phyloP scores from a whole-genome alignment of 2,113 vertebrate species.

The Spheniscus mendiculus region DNA sequence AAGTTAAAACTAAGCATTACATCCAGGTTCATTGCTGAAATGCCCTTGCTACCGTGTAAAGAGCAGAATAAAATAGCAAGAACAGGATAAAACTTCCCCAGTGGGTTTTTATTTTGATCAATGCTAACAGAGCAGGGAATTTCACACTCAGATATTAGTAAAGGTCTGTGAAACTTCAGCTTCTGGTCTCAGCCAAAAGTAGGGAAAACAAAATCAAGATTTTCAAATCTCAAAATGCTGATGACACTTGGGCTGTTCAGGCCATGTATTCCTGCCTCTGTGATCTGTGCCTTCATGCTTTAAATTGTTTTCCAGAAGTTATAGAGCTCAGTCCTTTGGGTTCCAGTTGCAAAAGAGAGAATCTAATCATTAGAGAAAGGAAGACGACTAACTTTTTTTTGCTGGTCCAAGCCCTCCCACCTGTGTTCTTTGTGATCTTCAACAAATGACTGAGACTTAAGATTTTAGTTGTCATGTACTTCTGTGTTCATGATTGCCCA shows the following conservation, averaged over 20 bases:
- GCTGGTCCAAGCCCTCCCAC: background rate
- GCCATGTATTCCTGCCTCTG: background rate
- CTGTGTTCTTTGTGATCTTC: background rate
- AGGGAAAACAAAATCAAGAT: background rate
- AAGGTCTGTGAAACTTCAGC: background rate
- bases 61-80: background rate
- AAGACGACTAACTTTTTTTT: background rate
- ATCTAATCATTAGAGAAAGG: background rate
- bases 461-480: background rate
- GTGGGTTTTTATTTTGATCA: background rate
- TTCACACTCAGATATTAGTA: background rate
- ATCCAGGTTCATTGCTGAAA: constrained; percentile 4
- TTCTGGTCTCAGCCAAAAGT: background rate
- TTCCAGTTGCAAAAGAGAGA: background rate
- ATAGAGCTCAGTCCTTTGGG: background rate
- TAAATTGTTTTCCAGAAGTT: background rate
- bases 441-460: background rate
- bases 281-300: background rate
- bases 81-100: background rate
- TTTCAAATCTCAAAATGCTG: background rate
- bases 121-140: background rate
- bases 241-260: background rate
- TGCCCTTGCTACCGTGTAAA: background rate
- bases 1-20: constrained; percentile 55
- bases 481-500: background rate